Evolutionary conservation across 2,888 invertebrate genomes (phyloP).

Genomic region (Ceriagrion tenellum): DNA sequence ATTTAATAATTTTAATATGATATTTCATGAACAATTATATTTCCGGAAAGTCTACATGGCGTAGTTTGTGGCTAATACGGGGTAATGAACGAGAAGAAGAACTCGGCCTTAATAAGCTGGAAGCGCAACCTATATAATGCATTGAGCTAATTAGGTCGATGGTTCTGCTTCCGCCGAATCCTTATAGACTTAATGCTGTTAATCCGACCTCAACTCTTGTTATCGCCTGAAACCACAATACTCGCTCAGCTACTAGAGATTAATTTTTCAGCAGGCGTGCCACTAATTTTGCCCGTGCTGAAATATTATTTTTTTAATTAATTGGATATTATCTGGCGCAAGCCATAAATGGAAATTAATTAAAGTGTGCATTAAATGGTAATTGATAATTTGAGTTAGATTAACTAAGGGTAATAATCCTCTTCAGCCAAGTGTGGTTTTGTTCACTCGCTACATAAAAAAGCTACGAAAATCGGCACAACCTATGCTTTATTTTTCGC

Average conservation of each 20-base stretch:
- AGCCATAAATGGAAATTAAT: background rate
- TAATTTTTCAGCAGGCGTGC: background rate
- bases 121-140: background rate
- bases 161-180: background rate
- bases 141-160: constrained; percentile 32
- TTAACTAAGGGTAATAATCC: too few relatives aligned
- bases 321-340: background rate
- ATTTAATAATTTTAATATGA: background rate
- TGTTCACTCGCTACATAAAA: too few relatives aligned
- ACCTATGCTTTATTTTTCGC: too few relatives aligned
- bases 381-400: background rate
- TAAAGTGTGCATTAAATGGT: background rate
- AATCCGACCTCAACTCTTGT: background rate
- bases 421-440: too few relatives aligned
- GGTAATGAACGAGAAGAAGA: background rate
- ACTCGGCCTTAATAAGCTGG: background rate
- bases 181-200: background rate
- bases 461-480: too few relatives aligned
- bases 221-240: background rate
- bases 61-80: background rate
- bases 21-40: too few relatives aligned
- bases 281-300: background rate
- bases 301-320: background rate
- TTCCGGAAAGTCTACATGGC: background rate
- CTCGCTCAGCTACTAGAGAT: background rate